These are phyloP conservation scores for Drosophila cardini DNA, from an alignment of 1,140 invertebrate species.

Conservation along the genomic window DNA sequence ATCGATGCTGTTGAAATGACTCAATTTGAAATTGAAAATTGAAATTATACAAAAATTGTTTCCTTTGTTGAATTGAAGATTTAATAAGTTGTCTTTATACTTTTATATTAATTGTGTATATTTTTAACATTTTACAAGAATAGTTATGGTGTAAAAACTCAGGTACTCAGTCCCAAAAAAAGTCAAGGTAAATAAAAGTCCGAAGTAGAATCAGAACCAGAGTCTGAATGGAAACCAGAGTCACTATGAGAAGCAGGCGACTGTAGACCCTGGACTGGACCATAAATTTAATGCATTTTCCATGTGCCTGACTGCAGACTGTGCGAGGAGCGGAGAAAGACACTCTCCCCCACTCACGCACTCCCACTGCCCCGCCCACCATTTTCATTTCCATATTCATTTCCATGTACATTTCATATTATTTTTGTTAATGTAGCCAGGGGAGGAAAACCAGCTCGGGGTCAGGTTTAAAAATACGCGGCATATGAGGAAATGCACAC, in stretches of 20 bases:
- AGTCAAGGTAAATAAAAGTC: slow-evolving; percentile 7
- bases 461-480: slow-evolving; percentile 58
- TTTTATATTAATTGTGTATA: background rate
- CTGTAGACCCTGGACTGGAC: slow-evolving; percentile 28
- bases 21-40: too few species aligned
- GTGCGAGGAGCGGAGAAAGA: slow-evolving; percentile 11
- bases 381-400: slow-evolving; percentile 56
- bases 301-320: slow-evolving; percentile 47
- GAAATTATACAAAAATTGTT: too few species aligned
- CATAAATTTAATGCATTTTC: slow-evolving; percentile 79
- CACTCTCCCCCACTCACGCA: background rate
- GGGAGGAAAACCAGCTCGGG: slow-evolving; percentile 16
- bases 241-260: slow-evolving; percentile 33
- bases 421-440: slow-evolving; percentile 74
- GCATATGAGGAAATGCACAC: slow-evolving; percentile 69
- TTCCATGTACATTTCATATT: slow-evolving; percentile 51
- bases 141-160: too few species aligned
- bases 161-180: slow-evolving; percentile 1
- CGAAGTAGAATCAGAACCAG: slow-evolving; percentile 21
- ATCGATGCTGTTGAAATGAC: slow-evolving; percentile 24
- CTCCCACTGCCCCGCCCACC: slow-evolving; percentile 20
- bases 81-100: too few species aligned
- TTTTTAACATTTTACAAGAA: too few species aligned
- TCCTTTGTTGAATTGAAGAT: background rate
- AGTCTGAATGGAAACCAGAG: slow-evolving; percentile 41